phyloP scores from a whole-genome alignment of 2,113 vertebrate genomes.

The Nematolebias whitei region DNA sequence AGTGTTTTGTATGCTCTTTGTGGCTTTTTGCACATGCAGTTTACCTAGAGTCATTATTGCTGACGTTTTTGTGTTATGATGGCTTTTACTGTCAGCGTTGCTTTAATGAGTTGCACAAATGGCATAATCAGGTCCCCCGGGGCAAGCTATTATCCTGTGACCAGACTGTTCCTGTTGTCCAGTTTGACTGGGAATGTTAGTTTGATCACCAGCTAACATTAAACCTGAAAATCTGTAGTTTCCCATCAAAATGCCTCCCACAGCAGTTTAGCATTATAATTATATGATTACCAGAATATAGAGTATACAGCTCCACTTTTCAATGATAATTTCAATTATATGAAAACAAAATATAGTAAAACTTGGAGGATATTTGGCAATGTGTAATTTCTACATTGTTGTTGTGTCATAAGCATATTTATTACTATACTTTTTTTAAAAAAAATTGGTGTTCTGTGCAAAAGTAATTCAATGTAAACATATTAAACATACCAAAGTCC shows the following conservation, averaged over 20 bases:
- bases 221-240: conserved; percentile 14
- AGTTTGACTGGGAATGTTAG: conserved; percentile 21
- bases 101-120: conserved; percentile 41
- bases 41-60: conserved; percentile 37
- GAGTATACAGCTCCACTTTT: conserved; percentile 24
- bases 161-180: conserved; percentile 31
- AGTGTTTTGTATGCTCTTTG: conserved; percentile 38
- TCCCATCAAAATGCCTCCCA: conserved; percentile 42
- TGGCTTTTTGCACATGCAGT: conserved; percentile 50
- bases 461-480: neutral
- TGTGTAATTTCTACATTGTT: conserved; percentile 15
- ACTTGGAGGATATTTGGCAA: conserved; percentile 9
- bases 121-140: conserved; percentile 42
- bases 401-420: neutral
- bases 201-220: conserved; percentile 30
- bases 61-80: conserved; percentile 17
- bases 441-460: neutral
- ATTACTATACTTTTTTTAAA: neutral
- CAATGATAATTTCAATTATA: conserved; percentile 9
- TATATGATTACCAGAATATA: conserved; percentile 41
- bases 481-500: neutral
- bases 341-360: neutral
- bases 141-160: conserved; percentile 33
- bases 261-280: conserved; percentile 43
- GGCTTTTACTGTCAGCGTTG: conserved; percentile 27